Evolutionary conservation across 1,140 invertebrate genomes (phyloP), one percentile per base, ranked within the genome.

Genomic region (Lepeophtheirus salmonis): DNA sequence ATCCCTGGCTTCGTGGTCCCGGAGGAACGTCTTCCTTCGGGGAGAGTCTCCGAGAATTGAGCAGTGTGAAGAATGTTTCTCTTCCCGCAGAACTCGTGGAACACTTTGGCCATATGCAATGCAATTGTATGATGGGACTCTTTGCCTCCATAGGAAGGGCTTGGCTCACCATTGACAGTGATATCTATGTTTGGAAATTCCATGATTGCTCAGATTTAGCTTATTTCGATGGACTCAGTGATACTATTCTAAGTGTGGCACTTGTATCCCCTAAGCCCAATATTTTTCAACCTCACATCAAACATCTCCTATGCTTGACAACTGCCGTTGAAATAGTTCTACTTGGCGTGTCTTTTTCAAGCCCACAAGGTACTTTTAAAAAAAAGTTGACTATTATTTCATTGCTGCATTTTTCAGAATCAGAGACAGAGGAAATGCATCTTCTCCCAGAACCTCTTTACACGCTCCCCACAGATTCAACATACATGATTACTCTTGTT

Each of bases 111-210:
- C 85, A 65, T 49, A 65, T 63, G 69, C 71, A 70, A 63, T 72
- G 71, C 63, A 73, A 73, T 61, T 75, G 71, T 62, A 68, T 72
- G 67, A 75, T 74, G 71, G 73, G 73, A 3, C 53, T 75, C 23
- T 74, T 74, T 65, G 70, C 72, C 60, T 89, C 94, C 70, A 94
- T 98, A 65, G 83, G 82, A 22, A 77, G 94, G 68, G 92, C 92
- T 0, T 99, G 92, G 91, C 71, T 98, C 17, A 89, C 90, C 21
- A 89, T 99, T 67, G 95, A 98, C 68, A 95, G 86, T 68, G 89
- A 96, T 74, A 87, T 99, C 65, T 98, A 95, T 76, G 78, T 97
- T 1, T 96, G 90, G 90, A 83, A 84, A 49, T 95, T 88, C 75
- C 86, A 90, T 72, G 81, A 88, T 77, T 83, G 85, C 23, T 78